Evolutionary conservation across 92 coral and sea anemone species (phyloP), one percentile per base, ranked within the genome.

Genomic region (Metridium senile): DNA sequence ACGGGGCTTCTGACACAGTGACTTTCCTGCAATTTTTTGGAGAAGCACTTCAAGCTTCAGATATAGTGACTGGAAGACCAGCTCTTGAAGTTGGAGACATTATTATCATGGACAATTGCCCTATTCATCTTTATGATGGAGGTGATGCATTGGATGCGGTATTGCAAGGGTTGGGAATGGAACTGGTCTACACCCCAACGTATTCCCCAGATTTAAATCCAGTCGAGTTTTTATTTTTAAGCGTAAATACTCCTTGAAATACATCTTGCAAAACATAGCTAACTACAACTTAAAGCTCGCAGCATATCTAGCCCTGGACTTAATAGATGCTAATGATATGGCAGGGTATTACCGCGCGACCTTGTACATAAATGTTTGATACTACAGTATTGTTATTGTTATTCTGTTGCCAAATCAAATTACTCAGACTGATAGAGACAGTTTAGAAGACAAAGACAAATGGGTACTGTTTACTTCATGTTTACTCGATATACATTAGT

Each of bases 161-260:
- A 1, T 61, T 80, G 45, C 27, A 49, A 11, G 79, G 35, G 18
- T 22, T 71, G 33, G 71, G 71, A 22, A 71, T 80, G 9, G 85
- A 80, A 46, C 62, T 80, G 7, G 39, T 80, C 21, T 80, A 80
- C 64, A 71, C 64, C 11, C 79, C 85, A 2, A 30, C 67, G 0
- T 80, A 71, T 59, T 34, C 63, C 35, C 72, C 85, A 1, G 85
- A 80, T 45, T 74, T 57, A n/a, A 80, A 80, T 66, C 79, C 79
- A 1, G 64, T 58, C 7, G 85, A 80, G 43, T 58, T 31, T 21
- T 69, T 79, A 53, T 79, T 79, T 70, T 47, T 23, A 78, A 78
- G 46, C 62, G 68, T 19, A 78, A 47, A 67, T 35, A 53, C 52
- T 58, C 28, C 31, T 32, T 80, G 73, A 71, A 71, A 27, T 80